phyloP scores from a whole-genome alignment of 2,888 invertebrate genomes.

The Cotesia congregata region DNA sequence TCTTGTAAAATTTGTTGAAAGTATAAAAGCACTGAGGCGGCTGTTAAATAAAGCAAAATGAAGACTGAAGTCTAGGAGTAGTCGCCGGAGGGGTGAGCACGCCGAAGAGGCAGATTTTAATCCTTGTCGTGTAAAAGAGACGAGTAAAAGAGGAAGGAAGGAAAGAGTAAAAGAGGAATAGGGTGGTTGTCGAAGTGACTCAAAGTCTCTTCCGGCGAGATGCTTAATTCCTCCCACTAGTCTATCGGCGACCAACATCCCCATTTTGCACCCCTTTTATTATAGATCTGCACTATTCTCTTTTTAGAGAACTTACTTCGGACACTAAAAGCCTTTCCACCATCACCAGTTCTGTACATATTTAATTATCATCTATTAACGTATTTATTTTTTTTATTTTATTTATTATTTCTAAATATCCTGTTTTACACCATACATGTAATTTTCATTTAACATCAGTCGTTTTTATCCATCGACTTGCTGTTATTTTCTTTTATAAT shows the following conservation, averaged over 20 bases:
- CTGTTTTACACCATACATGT: no score
- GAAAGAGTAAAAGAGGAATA: constrained; percentile 29
- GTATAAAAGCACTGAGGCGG: constrained; percentile 19
- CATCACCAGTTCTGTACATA: neutral
- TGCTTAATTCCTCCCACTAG: constrained; percentile 41
- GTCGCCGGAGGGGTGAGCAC: constrained; percentile 27
- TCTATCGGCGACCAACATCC: constrained; percentile 35
- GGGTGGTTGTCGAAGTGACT: constrained; percentile 65
- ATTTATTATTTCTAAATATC: neutral
- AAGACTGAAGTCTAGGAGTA: constrained; percentile 28
- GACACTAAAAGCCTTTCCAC: constrained; percentile 6
- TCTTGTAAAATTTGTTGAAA: constrained; percentile 12
- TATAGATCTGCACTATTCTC: constrained; percentile 14
- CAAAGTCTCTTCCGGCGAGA: constrained; percentile 59
- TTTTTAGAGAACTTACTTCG: constrained; percentile 13
- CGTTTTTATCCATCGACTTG: neutral
- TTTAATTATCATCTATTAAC: neutral
- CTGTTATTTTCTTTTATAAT: constrained; percentile 9
- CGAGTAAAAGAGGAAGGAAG: constrained; percentile 26
- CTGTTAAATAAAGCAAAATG: constrained; percentile 29
- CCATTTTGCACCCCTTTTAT: constrained; percentile 32
- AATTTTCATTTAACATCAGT: neutral
- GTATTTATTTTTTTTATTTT: neutral
- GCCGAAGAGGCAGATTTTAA: constrained; percentile 64
- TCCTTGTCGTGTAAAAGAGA: constrained; percentile 64